phyloP scores from a whole-genome alignment of 2,888 invertebrate species.

The Xestia sexstrigata region DNA sequence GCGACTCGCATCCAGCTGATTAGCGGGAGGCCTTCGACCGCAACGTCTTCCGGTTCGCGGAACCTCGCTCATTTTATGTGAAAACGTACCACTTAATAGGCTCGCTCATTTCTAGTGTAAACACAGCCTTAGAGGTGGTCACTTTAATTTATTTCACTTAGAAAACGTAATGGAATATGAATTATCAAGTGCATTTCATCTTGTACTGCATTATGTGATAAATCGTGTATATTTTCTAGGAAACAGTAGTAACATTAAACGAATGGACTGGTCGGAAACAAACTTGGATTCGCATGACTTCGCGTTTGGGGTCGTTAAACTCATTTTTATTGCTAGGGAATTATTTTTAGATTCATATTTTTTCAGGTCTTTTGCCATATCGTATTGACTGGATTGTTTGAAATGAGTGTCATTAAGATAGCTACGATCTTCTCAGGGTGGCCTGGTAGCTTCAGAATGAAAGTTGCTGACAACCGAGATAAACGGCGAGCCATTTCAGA shows the following conservation, averaged over 20 bases:
- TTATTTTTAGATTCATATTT: background rate
- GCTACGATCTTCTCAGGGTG: no score
- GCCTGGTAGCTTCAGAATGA: background rate
- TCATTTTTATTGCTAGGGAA: background rate
- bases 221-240: conserved; percentile 16
- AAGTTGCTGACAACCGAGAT: no score
- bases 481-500: no score
- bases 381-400: background rate
- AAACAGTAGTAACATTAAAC: conserved; percentile 6
- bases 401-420: no score
- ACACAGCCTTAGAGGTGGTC: conserved; percentile 3
- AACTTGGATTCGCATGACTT: background rate
- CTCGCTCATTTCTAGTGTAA: background rate
- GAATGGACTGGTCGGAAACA: background rate
- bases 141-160: conserved; percentile 55
- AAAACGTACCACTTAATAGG: background rate
- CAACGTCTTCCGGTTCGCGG: no score
- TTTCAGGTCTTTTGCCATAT: background rate
- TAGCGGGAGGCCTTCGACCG: no score
- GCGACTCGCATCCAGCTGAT: no score
- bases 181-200: conserved; percentile 47
- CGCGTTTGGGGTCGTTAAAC: background rate
- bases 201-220: conserved; percentile 11
- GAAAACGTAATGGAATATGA: conserved; percentile 42
- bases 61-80: no score